Base-by-base conservation (phyloP, 1,140 invertebrate species). In the Atta texana region DNA sequence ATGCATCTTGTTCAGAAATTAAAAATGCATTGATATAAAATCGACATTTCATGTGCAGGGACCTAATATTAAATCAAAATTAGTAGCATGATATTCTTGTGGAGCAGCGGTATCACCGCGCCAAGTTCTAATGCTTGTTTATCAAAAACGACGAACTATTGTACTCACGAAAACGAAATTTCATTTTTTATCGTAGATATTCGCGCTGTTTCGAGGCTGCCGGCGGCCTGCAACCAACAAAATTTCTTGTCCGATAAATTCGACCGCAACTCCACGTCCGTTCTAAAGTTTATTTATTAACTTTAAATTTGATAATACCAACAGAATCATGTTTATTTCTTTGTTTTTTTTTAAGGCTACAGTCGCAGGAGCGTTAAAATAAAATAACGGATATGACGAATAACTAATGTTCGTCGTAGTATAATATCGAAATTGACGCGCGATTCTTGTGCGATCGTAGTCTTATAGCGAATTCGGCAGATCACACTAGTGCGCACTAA, bases 51-150 rank as follows among this genome's bases (percentile, higher is more conserved):
- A 69, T 81, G 68, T 81, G 77, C 77, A 81, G 55, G 49, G 66
- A 31, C 66, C 76, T 71, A 81, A 81, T 81, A 75, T 14, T 63
- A 75, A 84, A 84, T 84, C 80, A 84, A 84, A 84, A 84, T 74
- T 72, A 84, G 53, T 74, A 39, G 31, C 77, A 81, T 1, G 77
- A 39, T 71, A 71, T 71, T 16, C 49, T 51, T 68, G 49, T 84
- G 57, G 16, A 75, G 49, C 80, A 84, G 55, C 78, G 21, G 21
- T 72, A 71, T 82, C 34, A 21, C 66, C 34, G 31, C 31, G 63
- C 63, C 16, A 31, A 78, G 18, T 77, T 14, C 24, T 53, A 61
- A 49, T 61, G 5, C 24, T 74, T 84, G 34, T 49, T 66, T 78
- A 51, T 28, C 64, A 77, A 64, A 77, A 64, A 82, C 24, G 44